Percentiles rank a stretch among this genome's conserved stretches.
Evolutionary conservation across 2,888 invertebrate genomes (phyloP).

Genomic region (Drosophila paramelanica): DNA sequence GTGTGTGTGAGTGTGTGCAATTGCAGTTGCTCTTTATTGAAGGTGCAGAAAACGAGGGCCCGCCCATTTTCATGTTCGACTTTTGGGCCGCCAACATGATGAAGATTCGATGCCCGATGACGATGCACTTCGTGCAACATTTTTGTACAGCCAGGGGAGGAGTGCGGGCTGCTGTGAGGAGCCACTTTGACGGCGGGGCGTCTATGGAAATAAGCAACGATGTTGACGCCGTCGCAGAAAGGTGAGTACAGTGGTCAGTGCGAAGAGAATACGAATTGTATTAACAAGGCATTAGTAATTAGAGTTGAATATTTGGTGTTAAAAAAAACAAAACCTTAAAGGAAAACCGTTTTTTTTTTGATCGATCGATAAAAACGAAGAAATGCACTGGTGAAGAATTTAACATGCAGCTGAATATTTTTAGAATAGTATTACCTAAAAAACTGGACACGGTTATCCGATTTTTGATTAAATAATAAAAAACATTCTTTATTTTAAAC

Average conservation of each 20-base stretch:
- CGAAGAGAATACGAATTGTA: neutral
- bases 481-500: too few relatives aligned
- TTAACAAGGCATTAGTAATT: too few relatives aligned
- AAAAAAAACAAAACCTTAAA: too few relatives aligned
- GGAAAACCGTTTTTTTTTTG: too few relatives aligned
- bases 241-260: conserved; percentile 34
- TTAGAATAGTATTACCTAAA: too few relatives aligned
- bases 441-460: too few relatives aligned
- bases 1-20: conserved; percentile 29
- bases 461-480: too few relatives aligned
- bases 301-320: too few relatives aligned
- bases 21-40: conserved; percentile 66
- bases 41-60: conserved; percentile 79
- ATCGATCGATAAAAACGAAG: too few relatives aligned
- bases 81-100: conserved; percentile 69
- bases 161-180: conserved; percentile 2
- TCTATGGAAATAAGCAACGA: conserved; percentile 74
- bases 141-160: conserved; percentile 15
- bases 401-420: too few relatives aligned
- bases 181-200: conserved; percentile 71
- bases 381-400: too few relatives aligned
- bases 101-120: conserved; percentile 72
- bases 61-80: conserved; percentile 74
- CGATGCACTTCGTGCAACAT: conserved; percentile 59
- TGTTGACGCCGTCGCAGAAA: conserved; percentile 60